Percentiles rank a stretch among this genome's conserved stretches.
Conservation (phyloP, 2,113 vertebrate species). For the Pygathrix nemaeus region DNA sequence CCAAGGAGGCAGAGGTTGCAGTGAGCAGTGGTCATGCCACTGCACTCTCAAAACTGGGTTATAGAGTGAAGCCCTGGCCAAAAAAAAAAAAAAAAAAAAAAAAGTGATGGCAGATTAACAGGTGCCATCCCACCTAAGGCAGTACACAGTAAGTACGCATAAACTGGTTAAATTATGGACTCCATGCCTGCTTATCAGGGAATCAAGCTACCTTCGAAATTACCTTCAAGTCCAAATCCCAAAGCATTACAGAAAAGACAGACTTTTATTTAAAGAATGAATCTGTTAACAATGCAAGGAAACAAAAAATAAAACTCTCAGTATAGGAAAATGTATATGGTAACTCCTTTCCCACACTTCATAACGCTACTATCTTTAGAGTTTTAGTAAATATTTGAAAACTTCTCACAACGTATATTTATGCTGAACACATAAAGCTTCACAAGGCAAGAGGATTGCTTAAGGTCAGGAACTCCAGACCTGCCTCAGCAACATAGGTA, state of each 20-base stretch:
- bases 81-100: too few relatives aligned
- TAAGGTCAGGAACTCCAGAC: too few relatives aligned
- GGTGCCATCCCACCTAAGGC: rapidly evolving
- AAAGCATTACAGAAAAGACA: not conserved
- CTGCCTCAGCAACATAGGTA: too few relatives aligned
- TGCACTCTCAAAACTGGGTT: too few relatives aligned
- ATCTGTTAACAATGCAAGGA: not conserved
- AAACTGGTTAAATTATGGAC: not conserved
- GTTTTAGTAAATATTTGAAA: not conserved
- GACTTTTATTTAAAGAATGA: not conserved
- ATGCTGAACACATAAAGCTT: not conserved
- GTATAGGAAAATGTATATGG: not conserved
- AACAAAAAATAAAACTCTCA: not conserved
- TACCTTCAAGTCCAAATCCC: not conserved
- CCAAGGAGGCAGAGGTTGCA: too few relatives aligned
- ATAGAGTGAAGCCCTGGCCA: too few relatives aligned
- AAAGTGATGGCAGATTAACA: too few relatives aligned
- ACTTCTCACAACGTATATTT: not conserved
- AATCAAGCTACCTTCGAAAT: not conserved
- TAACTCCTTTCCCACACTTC: not conserved
- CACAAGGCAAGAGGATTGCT: too few relatives aligned
- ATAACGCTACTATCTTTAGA: not conserved
- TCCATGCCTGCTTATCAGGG: not conserved
- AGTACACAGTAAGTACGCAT: not conserved
- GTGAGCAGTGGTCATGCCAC: too few relatives aligned